Evolutionary conservation across 2,113 vertebrate species (phyloP).

Genomic region (Thermophis baileyi): DNA sequence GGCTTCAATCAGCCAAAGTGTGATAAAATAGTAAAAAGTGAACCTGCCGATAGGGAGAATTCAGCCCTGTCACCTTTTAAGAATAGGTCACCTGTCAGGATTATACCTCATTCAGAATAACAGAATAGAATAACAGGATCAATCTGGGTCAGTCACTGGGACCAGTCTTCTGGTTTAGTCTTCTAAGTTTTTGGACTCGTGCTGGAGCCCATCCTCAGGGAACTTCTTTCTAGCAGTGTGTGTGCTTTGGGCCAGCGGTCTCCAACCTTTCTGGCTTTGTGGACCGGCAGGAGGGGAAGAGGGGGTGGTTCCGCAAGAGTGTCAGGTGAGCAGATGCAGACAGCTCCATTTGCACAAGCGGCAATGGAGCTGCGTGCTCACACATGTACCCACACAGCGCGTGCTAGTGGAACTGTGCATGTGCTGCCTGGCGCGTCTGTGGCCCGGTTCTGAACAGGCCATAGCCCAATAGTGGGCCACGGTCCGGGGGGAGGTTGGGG

Average conservation of each 20-base stretch:
- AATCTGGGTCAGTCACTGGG: neutral
- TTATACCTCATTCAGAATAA: neutral
- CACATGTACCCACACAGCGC: fast-evolving
- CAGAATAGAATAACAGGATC: neutral
- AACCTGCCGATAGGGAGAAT: neutral
- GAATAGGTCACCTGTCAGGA: neutral
- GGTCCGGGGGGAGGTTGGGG: neutral
- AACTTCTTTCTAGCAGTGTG: neutral
- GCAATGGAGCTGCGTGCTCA: neutral
- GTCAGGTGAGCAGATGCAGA: neutral
- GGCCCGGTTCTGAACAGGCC: neutral
- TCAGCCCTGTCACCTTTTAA: neutral
- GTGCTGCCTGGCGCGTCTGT: neutral
- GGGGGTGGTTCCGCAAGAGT: neutral
- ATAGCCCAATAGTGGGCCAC: neutral
- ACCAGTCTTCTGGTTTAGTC: neutral
- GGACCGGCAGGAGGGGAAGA: neutral
- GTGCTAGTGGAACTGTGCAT: neutral
- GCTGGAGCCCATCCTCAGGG: neutral
- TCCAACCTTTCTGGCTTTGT: neutral
- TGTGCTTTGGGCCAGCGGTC: too few species aligned
- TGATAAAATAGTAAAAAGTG: neutral
- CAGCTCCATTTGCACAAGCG: neutral
- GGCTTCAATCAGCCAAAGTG: neutral
- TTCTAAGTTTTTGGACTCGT: neutral